Base-by-base conservation (phyloP, 2,113 vertebrate genomes). In the Hippocampus zosterae region DNA sequence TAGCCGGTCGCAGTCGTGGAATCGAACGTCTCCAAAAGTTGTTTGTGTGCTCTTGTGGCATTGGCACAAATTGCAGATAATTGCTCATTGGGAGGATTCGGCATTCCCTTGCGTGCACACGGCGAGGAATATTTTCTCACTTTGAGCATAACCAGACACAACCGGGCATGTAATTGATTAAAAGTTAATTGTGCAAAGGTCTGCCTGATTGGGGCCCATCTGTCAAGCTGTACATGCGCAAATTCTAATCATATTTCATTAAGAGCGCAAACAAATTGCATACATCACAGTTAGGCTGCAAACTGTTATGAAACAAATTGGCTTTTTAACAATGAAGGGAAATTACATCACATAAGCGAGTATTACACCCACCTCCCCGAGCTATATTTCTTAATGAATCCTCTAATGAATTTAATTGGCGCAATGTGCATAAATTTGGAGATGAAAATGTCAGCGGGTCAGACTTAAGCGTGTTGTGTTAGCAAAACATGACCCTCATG, bases 171-270 rank as follows among this genome's bases (percentile, higher is more conserved):
- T 81, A 91, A 92, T 92, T 91, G 91, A 91, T 91, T 91, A 87
- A 75, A 91, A 92, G 90, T 89, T 90, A 92, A 92, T 92, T 92
- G 92, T 90, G 85, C 87, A 92, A 93, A 93, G 89, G 94, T 94
- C 92, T 92, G 90, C 84, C 87, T 95, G 92, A 94, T 94, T 91
- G 41, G 41, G 93, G 91, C 81, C 93, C 96, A 96, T 98, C 95
- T 98, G 95, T 93, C 94, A 92, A 87, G 88, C 90, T 86, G 89
- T 89, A 94, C 91, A 93, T 93, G 93, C 91, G 83, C 85, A 88
- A 90, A 92, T 82, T 92, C 88, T 94, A 95, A 95, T 94, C 94
- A 91, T 93, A 96, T 95, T 96, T 96, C 95, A 96, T 97, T 94
- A 93, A 95, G 94, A 90, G 91, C n/a, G 90, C 92, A 94, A 96